These are phyloP conservation scores for Urocolius indicus DNA, from an alignment of 2,113 vertebrate species.

Conservation along the genomic window DNA sequence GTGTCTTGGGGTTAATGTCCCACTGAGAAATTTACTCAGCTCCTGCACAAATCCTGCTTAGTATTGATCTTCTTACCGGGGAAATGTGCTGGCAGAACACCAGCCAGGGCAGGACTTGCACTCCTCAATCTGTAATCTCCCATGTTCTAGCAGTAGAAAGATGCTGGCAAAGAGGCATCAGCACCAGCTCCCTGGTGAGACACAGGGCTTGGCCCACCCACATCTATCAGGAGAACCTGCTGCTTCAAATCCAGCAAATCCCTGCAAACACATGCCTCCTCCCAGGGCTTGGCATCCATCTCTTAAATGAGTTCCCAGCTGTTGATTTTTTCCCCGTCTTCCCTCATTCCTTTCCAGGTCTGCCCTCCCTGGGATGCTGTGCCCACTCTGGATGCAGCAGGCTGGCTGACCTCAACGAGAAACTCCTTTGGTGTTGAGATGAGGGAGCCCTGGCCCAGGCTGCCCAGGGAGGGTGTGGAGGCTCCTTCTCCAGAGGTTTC, in stretches of 20 bases:
- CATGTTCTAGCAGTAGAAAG: not conserved
- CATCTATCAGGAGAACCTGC: not conserved
- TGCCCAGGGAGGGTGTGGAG: too few relatives aligned
- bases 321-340: not conserved
- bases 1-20: not conserved
- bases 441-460: too few relatives aligned
- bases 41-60: not conserved
- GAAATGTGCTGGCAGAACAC: not conserved
- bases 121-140: not conserved
- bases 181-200: not conserved
- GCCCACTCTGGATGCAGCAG: fast-evolving
- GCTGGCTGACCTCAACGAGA: not conserved
- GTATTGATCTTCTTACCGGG: not conserved
- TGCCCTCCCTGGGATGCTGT: fast-evolving
- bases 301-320: not conserved
- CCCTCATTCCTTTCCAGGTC: not conserved
- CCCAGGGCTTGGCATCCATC: not conserved
- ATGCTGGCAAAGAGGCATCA: not conserved
- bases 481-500: too few relatives aligned
- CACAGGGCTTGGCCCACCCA: not conserved
- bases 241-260: not conserved
- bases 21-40: not conserved
- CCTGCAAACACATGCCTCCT: not conserved
- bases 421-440: too few relatives aligned
- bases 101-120: not conserved